Evolutionary conservation across 2,797 vertebrate genomes (phyloP).

Genomic region (Sardinella longiceps): DNA sequence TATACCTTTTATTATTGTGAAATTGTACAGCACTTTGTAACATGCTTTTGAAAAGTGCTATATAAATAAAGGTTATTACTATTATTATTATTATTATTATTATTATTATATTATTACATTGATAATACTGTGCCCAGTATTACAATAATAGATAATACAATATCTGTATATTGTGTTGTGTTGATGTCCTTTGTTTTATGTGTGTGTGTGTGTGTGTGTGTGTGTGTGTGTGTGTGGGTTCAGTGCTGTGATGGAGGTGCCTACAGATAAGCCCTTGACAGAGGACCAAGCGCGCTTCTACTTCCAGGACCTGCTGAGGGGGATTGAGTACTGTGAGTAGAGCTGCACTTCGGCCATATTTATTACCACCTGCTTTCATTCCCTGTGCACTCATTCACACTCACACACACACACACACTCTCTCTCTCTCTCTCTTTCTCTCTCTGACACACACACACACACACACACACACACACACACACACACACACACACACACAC

Average conservation of each 20-base stretch:
- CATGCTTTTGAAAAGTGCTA: no score
- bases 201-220: constrained; percentile 6
- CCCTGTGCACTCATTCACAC: not conserved
- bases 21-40: no score
- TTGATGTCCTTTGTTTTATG: not conserved
- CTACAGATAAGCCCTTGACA: constrained; percentile 88
- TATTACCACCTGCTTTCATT: not conserved
- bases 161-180: constrained; percentile 23
- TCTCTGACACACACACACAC: not conserved
- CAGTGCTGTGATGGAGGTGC: constrained; percentile 98
- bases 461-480: not conserved
- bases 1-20: no score
- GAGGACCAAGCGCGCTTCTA: constrained; percentile 96
- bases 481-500: not conserved
- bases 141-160: no score
- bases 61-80: no score
- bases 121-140: not conserved
- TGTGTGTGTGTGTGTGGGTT: constrained; percentile 32
- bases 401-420: not conserved
- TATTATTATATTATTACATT: no score
- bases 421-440: not conserved
- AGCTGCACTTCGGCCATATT: not conserved
- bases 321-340: constrained; percentile 95
- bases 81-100: no score
- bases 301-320: constrained; percentile 96